These are phyloP conservation scores for Leptodactylus fuscus DNA, from an alignment of 2,113 vertebrate species.

Conservation along the genomic window DNA sequence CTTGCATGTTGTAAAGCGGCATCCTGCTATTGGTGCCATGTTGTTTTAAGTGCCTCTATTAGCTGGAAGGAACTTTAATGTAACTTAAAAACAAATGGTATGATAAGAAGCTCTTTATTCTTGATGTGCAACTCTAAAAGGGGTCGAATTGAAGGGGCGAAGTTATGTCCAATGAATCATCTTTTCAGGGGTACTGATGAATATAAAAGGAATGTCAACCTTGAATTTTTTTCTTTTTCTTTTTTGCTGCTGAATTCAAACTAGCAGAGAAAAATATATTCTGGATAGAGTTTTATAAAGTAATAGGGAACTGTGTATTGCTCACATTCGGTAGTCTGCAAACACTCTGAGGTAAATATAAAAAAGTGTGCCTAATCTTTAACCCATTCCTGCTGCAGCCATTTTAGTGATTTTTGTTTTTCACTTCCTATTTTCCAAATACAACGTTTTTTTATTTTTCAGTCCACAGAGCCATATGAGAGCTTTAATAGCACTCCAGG, in stretches of 20 bases:
- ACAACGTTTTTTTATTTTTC: no score
- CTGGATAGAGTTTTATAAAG: background rate
- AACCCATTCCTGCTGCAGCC: no score
- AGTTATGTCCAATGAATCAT: background rate
- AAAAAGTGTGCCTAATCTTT: no score
- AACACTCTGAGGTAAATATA: no score
- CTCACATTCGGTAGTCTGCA: no score
- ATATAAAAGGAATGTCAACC: background rate
- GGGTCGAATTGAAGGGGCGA: background rate
- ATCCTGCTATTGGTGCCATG: constrained; percentile 20
- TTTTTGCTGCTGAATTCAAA: no score
- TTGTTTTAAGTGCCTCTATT: constrained; percentile 52
- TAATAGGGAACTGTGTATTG: no score
- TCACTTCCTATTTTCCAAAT: no score
- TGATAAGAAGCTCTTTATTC: constrained; percentile 1
- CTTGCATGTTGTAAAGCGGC: constrained; percentile 23
- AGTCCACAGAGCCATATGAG: no score
- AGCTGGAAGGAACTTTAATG: constrained; percentile 65
- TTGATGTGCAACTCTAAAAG: background rate
- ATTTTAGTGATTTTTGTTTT: no score
- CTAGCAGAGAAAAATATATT: background rate
- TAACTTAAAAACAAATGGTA: constrained; percentile 51
- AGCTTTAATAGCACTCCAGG: no score
- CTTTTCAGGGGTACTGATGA: background rate
- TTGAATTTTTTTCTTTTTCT: background rate